These are phyloP conservation scores for Percopsis omiscomaycus DNA, from an alignment of 2,797 vertebrate species.

Conservation along the genomic window DNA sequence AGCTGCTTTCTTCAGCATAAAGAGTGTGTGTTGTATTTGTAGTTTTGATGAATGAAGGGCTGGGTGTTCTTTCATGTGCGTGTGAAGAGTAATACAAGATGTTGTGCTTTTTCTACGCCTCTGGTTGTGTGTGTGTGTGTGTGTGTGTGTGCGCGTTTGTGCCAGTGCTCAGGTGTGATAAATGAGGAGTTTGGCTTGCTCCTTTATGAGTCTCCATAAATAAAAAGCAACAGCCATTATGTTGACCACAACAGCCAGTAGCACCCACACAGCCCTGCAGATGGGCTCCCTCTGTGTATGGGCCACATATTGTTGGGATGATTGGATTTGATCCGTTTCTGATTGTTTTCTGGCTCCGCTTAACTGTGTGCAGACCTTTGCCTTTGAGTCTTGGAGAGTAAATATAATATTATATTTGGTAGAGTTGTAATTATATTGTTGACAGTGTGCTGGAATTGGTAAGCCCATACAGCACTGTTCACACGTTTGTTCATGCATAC, in stretches of 20 bases:
- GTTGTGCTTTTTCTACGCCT: not conserved
- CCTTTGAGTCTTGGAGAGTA: too few relatives aligned
- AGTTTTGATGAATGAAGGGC: too few relatives aligned
- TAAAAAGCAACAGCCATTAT: slow-evolving; percentile 6
- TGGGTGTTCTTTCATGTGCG: too few relatives aligned
- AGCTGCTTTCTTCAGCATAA: too few relatives aligned
- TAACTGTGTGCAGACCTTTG: not conserved
- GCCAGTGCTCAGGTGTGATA: slow-evolving; percentile 1
- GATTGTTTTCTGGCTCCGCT: not conserved
- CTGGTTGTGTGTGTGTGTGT: slow-evolving; percentile 1
- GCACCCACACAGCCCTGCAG: not conserved
- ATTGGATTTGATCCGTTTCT: not conserved
- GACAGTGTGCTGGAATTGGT: too few relatives aligned
- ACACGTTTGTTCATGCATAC: too few relatives aligned
- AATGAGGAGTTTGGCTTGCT: slow-evolving; percentile 9
- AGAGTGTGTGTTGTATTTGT: too few relatives aligned
- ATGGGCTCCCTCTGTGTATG: not conserved
- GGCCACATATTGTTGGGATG: not conserved
- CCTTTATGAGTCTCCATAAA: slow-evolving; percentile 14
- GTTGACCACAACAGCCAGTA: not conserved
- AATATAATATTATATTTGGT: too few relatives aligned
- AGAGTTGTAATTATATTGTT: too few relatives aligned
- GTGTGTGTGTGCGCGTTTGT: not conserved
- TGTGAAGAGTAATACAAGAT: not conserved
- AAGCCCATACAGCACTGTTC: too few relatives aligned